phyloP scores from a whole-genome alignment of 2,113 vertebrate species.

The Hirundichthys speculiger region DNA sequence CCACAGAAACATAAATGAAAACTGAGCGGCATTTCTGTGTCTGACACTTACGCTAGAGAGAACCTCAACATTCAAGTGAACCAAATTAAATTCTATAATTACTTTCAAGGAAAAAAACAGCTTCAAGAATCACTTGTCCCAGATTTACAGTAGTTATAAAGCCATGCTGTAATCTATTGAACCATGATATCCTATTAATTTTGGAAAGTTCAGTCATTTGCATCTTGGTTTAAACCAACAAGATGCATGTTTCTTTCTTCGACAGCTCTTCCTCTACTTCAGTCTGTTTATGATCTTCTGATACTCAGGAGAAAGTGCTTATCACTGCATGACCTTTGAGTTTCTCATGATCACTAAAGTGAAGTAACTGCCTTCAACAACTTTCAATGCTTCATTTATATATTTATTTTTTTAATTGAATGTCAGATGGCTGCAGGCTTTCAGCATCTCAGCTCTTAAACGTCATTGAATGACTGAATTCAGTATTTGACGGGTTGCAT shows the following conservation, averaged over 20 bases:
- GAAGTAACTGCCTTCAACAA: conserved; percentile 59
- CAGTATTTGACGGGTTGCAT: too few species aligned
- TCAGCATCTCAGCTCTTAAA: too few species aligned
- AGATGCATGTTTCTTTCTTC: conserved; percentile 65
- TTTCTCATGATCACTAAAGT: conserved; percentile 36
- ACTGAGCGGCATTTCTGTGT: background rate
- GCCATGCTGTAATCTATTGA: conserved; percentile 30
- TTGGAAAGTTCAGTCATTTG: conserved; percentile 52
- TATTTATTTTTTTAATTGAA: too few species aligned
- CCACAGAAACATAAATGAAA: background rate
- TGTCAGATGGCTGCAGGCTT: too few species aligned
- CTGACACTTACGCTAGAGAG: background rate
- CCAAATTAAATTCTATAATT: conserved; percentile 41
- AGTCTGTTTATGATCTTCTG: conserved; percentile 73
- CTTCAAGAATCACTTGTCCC: conserved; percentile 41
- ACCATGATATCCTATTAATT: conserved; percentile 50
- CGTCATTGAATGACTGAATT: too few species aligned
- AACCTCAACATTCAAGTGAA: conserved; percentile 20
- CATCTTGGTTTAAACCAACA: conserved; percentile 52
- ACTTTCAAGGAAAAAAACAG: background rate
- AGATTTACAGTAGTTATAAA: conserved; percentile 22
- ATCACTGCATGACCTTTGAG: conserved; percentile 65
- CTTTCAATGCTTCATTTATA: too few species aligned
- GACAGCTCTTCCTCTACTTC: conserved; percentile 51
- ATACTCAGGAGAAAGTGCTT: conserved; percentile 60